Percentiles rank a stretch among this genome's conserved stretches.
Evolutionary conservation across 2,888 invertebrate species (phyloP).

Genomic region (Clunio marinus): DNA sequence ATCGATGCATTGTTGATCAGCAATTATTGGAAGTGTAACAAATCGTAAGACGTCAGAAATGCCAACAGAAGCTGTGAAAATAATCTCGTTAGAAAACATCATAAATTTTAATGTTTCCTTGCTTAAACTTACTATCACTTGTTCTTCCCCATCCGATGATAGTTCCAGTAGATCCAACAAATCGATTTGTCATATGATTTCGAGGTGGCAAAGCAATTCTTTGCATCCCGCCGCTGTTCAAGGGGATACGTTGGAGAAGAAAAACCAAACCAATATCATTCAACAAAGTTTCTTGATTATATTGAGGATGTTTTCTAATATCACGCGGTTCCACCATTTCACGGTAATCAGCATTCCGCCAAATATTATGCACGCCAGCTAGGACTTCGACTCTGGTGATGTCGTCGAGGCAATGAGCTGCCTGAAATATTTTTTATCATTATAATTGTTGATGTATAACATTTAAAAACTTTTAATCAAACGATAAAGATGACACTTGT

Average conservation of each 20-base stretch:
- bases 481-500: too few relatives aligned
- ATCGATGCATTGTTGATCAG: constrained; percentile 16
- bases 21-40: constrained; percentile 7
- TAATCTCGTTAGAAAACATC: background rate
- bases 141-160: constrained; percentile 1
- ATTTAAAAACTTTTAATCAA: too few relatives aligned
- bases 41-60: constrained; percentile 3
- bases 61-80: background rate
- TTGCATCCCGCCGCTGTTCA: background rate
- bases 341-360: constrained; percentile 5
- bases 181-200: background rate
- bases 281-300: background rate
- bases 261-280: constrained; percentile 30
- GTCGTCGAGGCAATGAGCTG: constrained; percentile 33
- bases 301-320: background rate
- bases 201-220: constrained; percentile 15
- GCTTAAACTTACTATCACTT: background rate
- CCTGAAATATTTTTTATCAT: too few relatives aligned
- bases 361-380: constrained; percentile 27
- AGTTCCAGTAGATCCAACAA: background rate
- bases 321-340: background rate
- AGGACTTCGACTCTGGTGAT: constrained; percentile 8
- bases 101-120: too few relatives aligned
- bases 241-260: background rate
- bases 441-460: too few relatives aligned